A percentile compares a stretch with the other conserved stretches of the same genome.
These are phyloP conservation scores for Balearica regulorum DNA, from an alignment of 2,797 vertebrate genomes.

Conservation along the genomic window DNA sequence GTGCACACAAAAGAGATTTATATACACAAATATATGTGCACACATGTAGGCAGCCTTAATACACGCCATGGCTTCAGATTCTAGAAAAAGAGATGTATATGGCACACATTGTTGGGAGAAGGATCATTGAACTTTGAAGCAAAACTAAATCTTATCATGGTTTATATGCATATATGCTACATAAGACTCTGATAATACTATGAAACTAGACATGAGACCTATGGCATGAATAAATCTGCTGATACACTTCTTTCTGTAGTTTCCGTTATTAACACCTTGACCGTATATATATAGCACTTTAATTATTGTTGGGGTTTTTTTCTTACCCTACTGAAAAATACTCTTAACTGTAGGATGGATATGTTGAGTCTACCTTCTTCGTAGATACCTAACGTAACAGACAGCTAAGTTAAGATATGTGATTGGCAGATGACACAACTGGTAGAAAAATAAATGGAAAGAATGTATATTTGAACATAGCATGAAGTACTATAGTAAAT, in stretches of 20 bases:
- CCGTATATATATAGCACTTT: not conserved
- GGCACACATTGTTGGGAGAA: not conserved
- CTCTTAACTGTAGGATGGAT: not conserved
- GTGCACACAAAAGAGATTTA: not conserved
- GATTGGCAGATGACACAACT: not conserved
- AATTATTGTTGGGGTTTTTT: rapidly evolving
- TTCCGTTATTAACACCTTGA: not conserved
- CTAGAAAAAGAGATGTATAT: not conserved
- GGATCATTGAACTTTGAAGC: not conserved
- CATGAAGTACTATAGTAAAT: not conserved
- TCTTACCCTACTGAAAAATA: not conserved
- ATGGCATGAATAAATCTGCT: not conserved
- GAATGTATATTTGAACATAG: not conserved
- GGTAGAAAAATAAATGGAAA: not conserved
- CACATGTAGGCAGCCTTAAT: not conserved
- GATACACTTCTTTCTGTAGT: not conserved
- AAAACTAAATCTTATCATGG: not conserved
- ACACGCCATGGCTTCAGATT: not conserved
- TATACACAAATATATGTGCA: not conserved
- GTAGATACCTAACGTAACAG: not conserved
- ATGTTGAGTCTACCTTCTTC: not conserved
- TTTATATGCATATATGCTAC: not conserved
- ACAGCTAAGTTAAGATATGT: not conserved
- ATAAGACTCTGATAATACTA: not conserved
- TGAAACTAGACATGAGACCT: not conserved